Evolutionary conservation across 2,113 vertebrate genomes (phyloP).

Genomic region (Nothocercus julius): DNA sequence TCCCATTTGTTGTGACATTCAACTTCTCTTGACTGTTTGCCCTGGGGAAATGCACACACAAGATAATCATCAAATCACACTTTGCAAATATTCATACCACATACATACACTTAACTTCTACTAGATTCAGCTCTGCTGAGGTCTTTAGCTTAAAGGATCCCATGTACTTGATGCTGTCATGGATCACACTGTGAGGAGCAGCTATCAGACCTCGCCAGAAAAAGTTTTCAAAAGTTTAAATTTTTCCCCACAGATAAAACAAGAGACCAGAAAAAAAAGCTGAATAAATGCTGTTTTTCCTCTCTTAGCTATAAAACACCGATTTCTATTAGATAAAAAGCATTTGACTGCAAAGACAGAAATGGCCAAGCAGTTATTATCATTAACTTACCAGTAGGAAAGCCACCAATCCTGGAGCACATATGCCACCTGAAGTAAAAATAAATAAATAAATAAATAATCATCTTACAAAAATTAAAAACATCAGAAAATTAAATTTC

Average conservation of each 20-base stretch:
- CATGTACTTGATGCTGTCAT: background rate
- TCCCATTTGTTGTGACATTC: conserved; percentile 66
- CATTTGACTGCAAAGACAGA: background rate
- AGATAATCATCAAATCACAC: conserved; percentile 12
- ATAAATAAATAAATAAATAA: background rate
- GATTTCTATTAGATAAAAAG: background rate
- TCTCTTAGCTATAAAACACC: background rate
- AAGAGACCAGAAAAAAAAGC: background rate
- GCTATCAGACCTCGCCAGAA: background rate
- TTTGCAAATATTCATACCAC: background rate
- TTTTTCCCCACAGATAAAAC: background rate
- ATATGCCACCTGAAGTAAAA: conserved; percentile 79
- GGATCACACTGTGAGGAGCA: background rate
- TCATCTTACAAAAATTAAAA: background rate
- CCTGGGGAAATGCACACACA: conserved; percentile 67
- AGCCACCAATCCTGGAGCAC: conserved; percentile 97
- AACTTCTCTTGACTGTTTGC: conserved; percentile 72
- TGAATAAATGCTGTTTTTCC: background rate
- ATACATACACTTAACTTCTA: background rate
- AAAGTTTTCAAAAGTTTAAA: background rate
- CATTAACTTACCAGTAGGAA: conserved; percentile 88
- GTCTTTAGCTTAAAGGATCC: background rate
- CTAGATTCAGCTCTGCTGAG: background rate
- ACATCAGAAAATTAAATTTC: conserved; percentile 32
- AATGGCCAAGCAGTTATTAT: conserved; percentile 77